A percentile compares a stretch with the other conserved stretches of the same genome.
Evolutionary conservation across 2,888 invertebrate species (phyloP).

Genomic region (Steinernema scapterisci): DNA sequence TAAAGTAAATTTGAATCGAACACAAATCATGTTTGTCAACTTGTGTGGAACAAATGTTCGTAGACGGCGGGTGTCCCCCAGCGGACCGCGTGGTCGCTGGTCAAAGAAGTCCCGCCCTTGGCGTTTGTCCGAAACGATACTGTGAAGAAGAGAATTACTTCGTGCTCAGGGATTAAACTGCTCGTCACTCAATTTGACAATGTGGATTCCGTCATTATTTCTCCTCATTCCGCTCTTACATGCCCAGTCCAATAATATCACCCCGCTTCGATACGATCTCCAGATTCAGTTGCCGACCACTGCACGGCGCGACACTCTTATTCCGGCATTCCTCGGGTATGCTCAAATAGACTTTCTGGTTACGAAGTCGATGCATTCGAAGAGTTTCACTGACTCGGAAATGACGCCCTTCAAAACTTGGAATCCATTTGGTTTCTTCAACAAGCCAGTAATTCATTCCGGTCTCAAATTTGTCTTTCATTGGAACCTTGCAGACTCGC

Average conservation of each 20-base stretch:
- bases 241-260: neutral
- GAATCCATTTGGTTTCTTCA: too few relatives aligned
- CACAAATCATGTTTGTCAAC: slow-evolving; percentile 15
- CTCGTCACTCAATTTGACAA: neutral
- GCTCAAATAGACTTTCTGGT: slow-evolving; percentile 46
- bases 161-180: slow-evolving; percentile 1
- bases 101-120: slow-evolving; percentile 21
- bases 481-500: neutral
- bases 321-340: slow-evolving; percentile 48
- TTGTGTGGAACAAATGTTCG: slow-evolving; percentile 18
- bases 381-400: too few relatives aligned
- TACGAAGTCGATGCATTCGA: slow-evolving; percentile 32
- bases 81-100: neutral
- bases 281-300: slow-evolving; percentile 50
- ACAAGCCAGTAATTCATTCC: too few relatives aligned
- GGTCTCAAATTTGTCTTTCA: neutral
- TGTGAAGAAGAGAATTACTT: neutral
- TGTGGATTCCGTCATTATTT: slow-evolving; percentile 7
- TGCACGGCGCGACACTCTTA: slow-evolving; percentile 42
- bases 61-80: neutral
- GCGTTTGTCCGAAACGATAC: slow-evolving; percentile 31
- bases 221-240: neutral
- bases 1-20: neutral
- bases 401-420: too few relatives aligned
- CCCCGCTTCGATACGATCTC: slow-evolving; percentile 45